Conservation (phyloP, 2,888 invertebrate species). For the Drosophila barbarae region DNA sequence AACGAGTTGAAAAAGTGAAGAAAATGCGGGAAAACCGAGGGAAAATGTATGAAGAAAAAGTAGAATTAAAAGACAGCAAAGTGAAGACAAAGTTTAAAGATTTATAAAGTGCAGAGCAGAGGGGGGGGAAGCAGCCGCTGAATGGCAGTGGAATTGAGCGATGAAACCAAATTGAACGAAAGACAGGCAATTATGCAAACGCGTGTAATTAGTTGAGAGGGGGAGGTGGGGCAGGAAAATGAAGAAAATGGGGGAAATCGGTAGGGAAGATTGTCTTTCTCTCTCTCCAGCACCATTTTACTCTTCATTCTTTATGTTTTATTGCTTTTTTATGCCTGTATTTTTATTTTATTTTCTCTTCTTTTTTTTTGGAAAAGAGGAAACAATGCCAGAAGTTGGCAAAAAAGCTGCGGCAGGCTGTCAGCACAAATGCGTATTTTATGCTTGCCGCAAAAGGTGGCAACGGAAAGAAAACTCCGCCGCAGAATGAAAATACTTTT, state of each 20-base stretch:
- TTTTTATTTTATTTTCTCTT: constrained; percentile 28
- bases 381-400: constrained; percentile 56
- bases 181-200: constrained; percentile 69
- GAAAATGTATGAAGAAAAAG: constrained; percentile 12
- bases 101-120: constrained; percentile 44
- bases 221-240: constrained; percentile 9
- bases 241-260: constrained; percentile 1
- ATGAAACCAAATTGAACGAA: constrained; percentile 61
- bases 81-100: constrained; percentile 52
- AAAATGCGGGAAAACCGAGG: neutral
- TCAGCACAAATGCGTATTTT: constrained; percentile 68
- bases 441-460: constrained; percentile 71
- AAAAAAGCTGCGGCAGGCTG: constrained; percentile 48
- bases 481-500: constrained; percentile 22
- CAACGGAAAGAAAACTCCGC: constrained; percentile 35
- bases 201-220: constrained; percentile 66
- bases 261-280: constrained; percentile 13
- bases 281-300: constrained; percentile 4
- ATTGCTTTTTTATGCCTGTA: constrained; percentile 71
- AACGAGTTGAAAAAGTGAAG: constrained; percentile 16
- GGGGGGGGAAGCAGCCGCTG: constrained; percentile 18
- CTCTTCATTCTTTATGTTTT: constrained; percentile 53
- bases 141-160: constrained; percentile 28
- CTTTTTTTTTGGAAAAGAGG: constrained; percentile 21
- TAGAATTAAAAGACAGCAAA: neutral